Conservation (phyloP, 2,113 vertebrate species). For the Setophaga coronata region DNA sequence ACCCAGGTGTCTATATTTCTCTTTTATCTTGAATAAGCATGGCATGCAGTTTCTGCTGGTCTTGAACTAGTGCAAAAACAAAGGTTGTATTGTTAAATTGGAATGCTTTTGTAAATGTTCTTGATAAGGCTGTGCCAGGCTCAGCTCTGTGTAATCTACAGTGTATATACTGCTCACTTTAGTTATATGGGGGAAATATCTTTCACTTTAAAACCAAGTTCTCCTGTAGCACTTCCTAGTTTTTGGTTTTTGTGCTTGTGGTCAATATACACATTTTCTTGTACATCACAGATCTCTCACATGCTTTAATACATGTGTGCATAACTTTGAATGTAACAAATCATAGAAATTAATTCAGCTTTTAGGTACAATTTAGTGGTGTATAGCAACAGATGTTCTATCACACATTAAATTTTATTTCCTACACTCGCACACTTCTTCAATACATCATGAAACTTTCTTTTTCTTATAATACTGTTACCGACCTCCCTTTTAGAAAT, state of each 20-base stretch:
- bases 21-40: background rate
- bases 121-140: background rate
- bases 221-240: background rate
- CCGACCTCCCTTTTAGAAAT: background rate
- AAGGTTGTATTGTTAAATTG: background rate
- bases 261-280: background rate
- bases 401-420: background rate
- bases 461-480: background rate
- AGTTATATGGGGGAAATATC: background rate
- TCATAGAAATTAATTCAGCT: background rate
- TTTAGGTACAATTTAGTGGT: background rate
- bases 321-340: background rate
- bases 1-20: background rate
- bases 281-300: background rate
- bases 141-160: background rate
- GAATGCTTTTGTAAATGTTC: background rate
- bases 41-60: background rate
- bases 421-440: background rate
- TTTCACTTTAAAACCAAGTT: background rate
- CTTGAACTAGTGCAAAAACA: constrained; percentile 12
- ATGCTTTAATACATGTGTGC: fast-evolving
- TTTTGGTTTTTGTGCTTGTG: background rate
- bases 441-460: fast-evolving
- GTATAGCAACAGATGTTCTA: background rate
- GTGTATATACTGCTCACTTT: background rate